A percentile compares a stretch with the other conserved stretches of the same genome.
phyloP scores from a whole-genome alignment of 2,888 invertebrate species.

The Trissonchulus latispiculum region DNA sequence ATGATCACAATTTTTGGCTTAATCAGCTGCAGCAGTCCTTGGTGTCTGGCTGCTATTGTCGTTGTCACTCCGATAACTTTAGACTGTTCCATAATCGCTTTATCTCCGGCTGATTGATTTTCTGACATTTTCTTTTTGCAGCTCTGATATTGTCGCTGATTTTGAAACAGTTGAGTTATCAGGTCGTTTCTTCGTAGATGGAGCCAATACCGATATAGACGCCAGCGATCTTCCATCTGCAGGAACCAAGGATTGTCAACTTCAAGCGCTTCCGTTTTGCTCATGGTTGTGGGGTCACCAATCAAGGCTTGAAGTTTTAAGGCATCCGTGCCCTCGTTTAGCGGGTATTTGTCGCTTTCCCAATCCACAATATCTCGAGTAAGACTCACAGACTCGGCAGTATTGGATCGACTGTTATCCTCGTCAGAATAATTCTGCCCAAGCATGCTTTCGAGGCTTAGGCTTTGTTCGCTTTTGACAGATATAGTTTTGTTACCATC shows the following conservation, averaged over 20 bases:
- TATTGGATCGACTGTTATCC: no score
- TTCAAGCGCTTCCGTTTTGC: neutral
- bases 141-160: neutral
- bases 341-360: no score
- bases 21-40: conserved; percentile 53
- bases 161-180: no score
- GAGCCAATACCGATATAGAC: conserved; percentile 46
- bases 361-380: no score
- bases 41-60: conserved; percentile 57
- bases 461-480: no score
- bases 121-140: neutral
- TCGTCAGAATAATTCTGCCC: no score
- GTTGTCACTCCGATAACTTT: conserved; percentile 17
- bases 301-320: neutral
- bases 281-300: neutral
- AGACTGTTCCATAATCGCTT: conserved; percentile 22
- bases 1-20: conserved; percentile 52
- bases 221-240: conserved; percentile 46
- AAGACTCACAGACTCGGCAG: no score
- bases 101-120: conserved; percentile 26
- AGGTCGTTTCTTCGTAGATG: neutral
- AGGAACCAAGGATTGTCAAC: conserved; percentile 35
- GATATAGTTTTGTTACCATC: no score
- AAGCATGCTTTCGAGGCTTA: no score
- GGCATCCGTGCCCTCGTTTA: no score